Evolutionary conservation across 2,113 vertebrate species (phyloP).

Genomic region (Oxyura jamaicensis): DNA sequence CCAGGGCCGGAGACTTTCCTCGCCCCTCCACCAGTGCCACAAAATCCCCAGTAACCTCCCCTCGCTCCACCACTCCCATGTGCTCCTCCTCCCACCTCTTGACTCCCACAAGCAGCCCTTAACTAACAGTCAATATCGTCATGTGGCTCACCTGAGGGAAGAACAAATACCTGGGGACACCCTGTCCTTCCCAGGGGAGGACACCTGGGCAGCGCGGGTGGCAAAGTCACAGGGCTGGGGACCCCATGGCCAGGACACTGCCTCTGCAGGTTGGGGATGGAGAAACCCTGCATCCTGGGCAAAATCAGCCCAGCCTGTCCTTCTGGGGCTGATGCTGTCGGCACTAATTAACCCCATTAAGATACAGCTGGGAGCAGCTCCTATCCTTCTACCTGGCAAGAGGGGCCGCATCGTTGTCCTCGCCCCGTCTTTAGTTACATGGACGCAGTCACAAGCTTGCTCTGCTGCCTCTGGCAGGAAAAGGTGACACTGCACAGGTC

Average conservation of each 20-base stretch:
- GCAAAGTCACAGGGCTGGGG: neutral
- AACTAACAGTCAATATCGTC: neutral
- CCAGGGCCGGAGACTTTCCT: neutral
- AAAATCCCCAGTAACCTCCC: neutral
- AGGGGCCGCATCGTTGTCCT: neutral
- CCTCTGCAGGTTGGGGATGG: too few species aligned
- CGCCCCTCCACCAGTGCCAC: neutral
- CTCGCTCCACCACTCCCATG: accelerated
- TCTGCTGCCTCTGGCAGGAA: neutral
- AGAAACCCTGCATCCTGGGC: too few species aligned
- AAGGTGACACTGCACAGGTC: neutral
- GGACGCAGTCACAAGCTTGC: neutral
- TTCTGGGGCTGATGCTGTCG: accelerated
- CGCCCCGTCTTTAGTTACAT: neutral
- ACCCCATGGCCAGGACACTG: too few species aligned
- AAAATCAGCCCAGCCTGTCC: neutral
- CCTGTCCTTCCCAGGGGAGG: neutral
- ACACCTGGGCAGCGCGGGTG: accelerated
- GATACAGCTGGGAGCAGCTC: accelerated
- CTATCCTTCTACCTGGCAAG: neutral
- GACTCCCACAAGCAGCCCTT: neutral
- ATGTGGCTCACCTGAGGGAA: neutral
- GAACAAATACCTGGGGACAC: neutral
- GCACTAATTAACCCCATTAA: neutral
- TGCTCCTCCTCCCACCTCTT: neutral